A percentile compares a stretch with the other conserved stretches of the same genome.
Evolutionary conservation across 2,113 vertebrate genomes (phyloP).

Genomic region (Melanotaenia duboulayi): DNA sequence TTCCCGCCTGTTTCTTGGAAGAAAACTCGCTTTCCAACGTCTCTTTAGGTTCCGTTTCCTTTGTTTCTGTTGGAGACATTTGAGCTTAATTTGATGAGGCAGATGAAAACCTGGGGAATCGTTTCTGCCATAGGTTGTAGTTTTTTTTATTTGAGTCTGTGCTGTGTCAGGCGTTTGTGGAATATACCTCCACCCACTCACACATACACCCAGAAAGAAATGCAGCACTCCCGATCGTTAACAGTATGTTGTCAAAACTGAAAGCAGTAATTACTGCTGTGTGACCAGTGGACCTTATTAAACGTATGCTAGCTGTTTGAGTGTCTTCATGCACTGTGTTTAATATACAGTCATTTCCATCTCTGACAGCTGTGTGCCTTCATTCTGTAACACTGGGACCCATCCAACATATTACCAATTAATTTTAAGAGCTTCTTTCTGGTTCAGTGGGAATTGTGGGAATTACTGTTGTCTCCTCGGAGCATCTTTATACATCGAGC

Average conservation of each 20-base stretch:
- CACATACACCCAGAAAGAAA: background rate
- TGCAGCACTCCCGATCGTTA: background rate
- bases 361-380: conserved; percentile 26
- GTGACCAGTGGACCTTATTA: conserved; percentile 32
- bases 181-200: background rate
- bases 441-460: conserved; percentile 41
- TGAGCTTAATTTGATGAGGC: background rate
- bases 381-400: conserved; percentile 13
- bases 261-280: conserved; percentile 32
- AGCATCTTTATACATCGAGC: conserved; percentile 20
- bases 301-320: conserved; percentile 12
- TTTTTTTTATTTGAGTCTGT: conserved; percentile 4
- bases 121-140: background rate
- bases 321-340: background rate
- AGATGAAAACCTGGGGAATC: conserved; percentile 5
- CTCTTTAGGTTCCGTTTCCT: background rate
- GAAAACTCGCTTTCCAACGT: background rate
- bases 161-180: conserved; percentile 16
- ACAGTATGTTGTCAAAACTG: conserved; percentile 9
- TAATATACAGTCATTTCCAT: background rate
- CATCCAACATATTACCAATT: conserved; percentile 23
- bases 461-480: conserved; percentile 24
- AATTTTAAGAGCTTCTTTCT: conserved; percentile 23
- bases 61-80: background rate
- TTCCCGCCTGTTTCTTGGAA: too few species aligned